Evolutionary conservation across 2,797 vertebrate species (phyloP).

Genomic region (Falco naumanni): DNA sequence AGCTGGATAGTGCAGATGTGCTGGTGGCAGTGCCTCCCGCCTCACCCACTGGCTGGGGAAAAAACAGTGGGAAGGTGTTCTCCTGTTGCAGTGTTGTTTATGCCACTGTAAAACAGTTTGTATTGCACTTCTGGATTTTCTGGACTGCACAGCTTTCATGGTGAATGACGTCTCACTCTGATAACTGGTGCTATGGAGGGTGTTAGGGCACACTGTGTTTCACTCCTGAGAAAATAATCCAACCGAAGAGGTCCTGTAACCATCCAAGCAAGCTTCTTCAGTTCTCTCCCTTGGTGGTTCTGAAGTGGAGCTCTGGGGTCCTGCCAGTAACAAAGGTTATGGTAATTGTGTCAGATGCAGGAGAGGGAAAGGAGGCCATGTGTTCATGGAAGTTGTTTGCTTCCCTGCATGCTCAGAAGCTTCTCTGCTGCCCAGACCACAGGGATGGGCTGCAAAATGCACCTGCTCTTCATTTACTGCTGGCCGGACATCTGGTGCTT

Average conservation of each 20-base stretch:
- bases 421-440: neutral
- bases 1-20: neutral
- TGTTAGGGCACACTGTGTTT: neutral
- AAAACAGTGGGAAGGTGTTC: neutral
- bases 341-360: neutral
- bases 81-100: neutral
- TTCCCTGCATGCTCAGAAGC: neutral
- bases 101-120: neutral
- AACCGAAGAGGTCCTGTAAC: neutral
- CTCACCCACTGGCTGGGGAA: neutral
- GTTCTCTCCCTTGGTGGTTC: neutral
- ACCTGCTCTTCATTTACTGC: neutral
- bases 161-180: neutral
- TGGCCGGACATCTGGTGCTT: neutral
- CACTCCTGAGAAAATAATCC: neutral
- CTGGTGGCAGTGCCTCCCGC: neutral
- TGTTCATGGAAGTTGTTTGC: neutral
- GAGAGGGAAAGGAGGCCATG: neutral
- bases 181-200: neutral
- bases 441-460: neutral
- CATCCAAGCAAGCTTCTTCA: neutral
- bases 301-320: neutral
- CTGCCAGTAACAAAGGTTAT: neutral
- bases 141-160: fast-evolving
- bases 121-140: neutral